Base-by-base conservation (phyloP, 2,113 vertebrate genomes). In the Pedetes capensis region DNA sequence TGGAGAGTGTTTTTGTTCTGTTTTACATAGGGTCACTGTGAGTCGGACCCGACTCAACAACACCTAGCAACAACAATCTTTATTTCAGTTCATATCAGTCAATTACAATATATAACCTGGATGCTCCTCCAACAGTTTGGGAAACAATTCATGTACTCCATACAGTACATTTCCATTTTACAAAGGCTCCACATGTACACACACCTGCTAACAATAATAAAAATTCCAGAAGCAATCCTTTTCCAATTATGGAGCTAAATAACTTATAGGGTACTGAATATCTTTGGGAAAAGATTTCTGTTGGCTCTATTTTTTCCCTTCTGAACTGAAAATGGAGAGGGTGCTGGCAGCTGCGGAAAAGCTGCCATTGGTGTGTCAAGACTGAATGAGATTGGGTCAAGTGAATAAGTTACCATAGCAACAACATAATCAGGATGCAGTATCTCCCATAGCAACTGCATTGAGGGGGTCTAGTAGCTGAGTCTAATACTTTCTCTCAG, bases 341-440 rank as follows among this genome's bases (percentile, higher is more conserved):
- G 63, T 87, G 25, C 61, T 89, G 79, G 44, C 44, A 89, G 83
- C 69, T 49, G 7, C 93, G 64, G 49, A 89, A 93, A 96, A 93
- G 69, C 91, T 97, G 91, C 63, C 20, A 93, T 95, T 95, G 84
- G 74, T 82, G 59, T 92, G 39, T 97, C 83, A 95, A 89, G 42
- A 93, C 84, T 96, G 93, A 97, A 93, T 72, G 90, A 96, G 94
- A 89, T 37, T 92, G 87, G 91, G 93, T 97, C 93, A 96, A 96
- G 74, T 75, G 69, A 59, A 69, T 74, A 29, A 89, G 91, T 97
- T 97, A 93, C 96, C 74, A 93, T 96, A 71, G 78, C 68, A 89
- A 96, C 96, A 14, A 80, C 63, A 92, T 8, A 91, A 96, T 93
- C 94, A 80, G 55, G 74, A 96, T 93, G 91, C 84, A 93, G 93